phyloP scores from a whole-genome alignment of 2,113 vertebrate species.

The Neolamprologus sp. region DNA sequence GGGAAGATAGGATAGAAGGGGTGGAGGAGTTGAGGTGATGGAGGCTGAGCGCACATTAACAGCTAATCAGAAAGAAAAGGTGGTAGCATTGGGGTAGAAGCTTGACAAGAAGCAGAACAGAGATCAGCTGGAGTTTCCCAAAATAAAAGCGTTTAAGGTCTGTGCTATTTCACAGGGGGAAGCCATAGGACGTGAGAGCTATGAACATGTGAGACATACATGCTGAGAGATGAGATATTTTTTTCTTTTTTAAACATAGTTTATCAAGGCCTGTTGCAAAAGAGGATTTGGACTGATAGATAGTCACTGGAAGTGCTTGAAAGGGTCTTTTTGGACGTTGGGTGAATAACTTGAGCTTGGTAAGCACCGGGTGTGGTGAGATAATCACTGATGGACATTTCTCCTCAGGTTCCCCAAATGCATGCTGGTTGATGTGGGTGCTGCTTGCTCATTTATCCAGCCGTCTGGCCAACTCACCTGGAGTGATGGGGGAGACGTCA shows the following conservation, averaged over 20 bases:
- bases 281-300: not conserved
- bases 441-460: slow-evolving; percentile 78
- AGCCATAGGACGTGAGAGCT: slow-evolving; percentile 46
- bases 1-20: slow-evolving; percentile 39
- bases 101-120: slow-evolving; percentile 29
- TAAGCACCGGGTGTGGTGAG: slow-evolving; percentile 24
- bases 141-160: not conserved
- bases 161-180: slow-evolving; percentile 30
- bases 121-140: slow-evolving; percentile 24
- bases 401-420: slow-evolving; percentile 59
- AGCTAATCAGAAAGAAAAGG: slow-evolving; percentile 57
- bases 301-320: not conserved
- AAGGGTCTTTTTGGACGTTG: not conserved
- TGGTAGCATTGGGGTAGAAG: not conserved
- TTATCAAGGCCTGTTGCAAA: not conserved
- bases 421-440: slow-evolving; percentile 45
- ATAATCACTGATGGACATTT: slow-evolving; percentile 65
- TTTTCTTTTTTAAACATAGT: not conserved
- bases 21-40: slow-evolving; percentile 2
- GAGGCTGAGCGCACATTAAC: slow-evolving; percentile 50
- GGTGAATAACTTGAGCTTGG: not conserved
- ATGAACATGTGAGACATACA: not conserved
- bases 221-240: slow-evolving; percentile 18
- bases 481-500: slow-evolving; percentile 81
- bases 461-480: slow-evolving; percentile 75